Evolutionary conservation across 2,888 invertebrate genomes (phyloP).

Genomic region (Drosophila basisetae): DNA sequence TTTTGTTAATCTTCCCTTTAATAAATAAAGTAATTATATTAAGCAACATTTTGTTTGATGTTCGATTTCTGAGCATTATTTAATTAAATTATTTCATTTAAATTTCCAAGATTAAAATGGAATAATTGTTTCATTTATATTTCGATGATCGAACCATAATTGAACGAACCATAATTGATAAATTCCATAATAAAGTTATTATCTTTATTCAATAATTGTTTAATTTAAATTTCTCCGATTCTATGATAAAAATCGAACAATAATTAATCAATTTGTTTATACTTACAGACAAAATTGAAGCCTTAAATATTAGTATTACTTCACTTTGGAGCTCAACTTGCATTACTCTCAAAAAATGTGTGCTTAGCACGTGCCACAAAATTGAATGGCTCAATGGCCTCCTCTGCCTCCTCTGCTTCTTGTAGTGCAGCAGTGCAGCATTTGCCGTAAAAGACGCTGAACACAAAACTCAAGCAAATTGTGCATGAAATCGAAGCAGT

Average conservation of each 20-base stretch:
- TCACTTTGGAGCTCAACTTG: not conserved
- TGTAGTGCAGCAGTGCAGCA: not conserved
- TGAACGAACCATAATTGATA: too few species aligned
- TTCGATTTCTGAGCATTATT: not conserved
- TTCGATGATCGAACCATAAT: too few species aligned
- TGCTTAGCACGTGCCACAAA: slow-evolving; percentile 32
- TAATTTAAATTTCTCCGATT: not conserved
- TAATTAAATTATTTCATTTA: too few species aligned
- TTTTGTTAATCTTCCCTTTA: not conserved
- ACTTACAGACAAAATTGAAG: not conserved
- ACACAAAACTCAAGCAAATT: slow-evolving; percentile 32
- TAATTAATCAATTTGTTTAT: not conserved
- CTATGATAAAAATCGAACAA: not conserved
- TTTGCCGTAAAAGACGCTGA: not conserved
- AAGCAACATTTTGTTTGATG: rapidly evolving
- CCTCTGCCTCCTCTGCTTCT: not conserved
- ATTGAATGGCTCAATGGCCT: slow-evolving; percentile 13
- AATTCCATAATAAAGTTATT: not conserved
- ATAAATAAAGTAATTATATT: not conserved
- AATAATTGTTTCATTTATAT: too few species aligned
- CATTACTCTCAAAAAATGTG: not conserved
- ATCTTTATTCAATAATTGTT: not conserved
- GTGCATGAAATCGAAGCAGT: slow-evolving; percentile 31
- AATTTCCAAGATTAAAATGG: too few species aligned
- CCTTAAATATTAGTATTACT: not conserved